phyloP scores from a whole-genome alignment of 2,888 invertebrate genomes.

The Drosophila austrosaltans region DNA sequence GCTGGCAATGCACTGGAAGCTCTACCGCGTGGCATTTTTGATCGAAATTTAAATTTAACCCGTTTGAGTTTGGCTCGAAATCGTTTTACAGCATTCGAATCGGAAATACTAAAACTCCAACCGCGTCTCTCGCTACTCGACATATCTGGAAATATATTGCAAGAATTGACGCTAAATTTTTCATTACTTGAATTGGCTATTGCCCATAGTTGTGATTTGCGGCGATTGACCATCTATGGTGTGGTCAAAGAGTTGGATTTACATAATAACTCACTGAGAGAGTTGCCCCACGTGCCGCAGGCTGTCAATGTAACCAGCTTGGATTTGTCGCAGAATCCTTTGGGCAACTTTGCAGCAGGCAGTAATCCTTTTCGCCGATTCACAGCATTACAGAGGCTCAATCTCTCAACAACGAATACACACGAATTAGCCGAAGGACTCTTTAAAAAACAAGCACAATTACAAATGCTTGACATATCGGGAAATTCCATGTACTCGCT shows the following conservation, averaged over 20 bases:
- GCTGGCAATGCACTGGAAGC: constrained; percentile 74
- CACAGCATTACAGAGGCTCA: constrained; percentile 74
- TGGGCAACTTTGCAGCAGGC: constrained; percentile 75
- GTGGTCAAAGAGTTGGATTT: constrained; percentile 76
- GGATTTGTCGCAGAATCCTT: constrained; percentile 80
- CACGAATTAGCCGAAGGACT: constrained; percentile 80
- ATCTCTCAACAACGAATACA: constrained; percentile 76
- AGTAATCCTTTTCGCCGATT: constrained; percentile 75
- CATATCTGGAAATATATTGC: constrained; percentile 79
- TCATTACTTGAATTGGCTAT: constrained; percentile 66
- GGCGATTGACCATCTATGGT: constrained; percentile 77
- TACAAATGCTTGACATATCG: constrained; percentile 80
- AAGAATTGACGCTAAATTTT: constrained; percentile 79
- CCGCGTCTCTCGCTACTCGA: constrained; percentile 71
- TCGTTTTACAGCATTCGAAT: constrained; percentile 77
- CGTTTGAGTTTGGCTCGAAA: constrained; percentile 76
- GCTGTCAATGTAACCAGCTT: constrained; percentile 77
- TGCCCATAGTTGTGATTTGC: constrained; percentile 79
- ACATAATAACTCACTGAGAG: constrained; percentile 80
- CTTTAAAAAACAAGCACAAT: constrained; percentile 79
- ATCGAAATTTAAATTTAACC: constrained; percentile 77
- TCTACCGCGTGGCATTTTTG: constrained; percentile 77
- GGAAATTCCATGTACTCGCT: constrained; percentile 78
- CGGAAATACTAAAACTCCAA: constrained; percentile 78
- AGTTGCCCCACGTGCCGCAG: constrained; percentile 79